Evolutionary conservation across 2,888 invertebrate genomes (phyloP), one percentile per base, ranked within the genome.

Genomic region (Buathra laborator): DNA sequence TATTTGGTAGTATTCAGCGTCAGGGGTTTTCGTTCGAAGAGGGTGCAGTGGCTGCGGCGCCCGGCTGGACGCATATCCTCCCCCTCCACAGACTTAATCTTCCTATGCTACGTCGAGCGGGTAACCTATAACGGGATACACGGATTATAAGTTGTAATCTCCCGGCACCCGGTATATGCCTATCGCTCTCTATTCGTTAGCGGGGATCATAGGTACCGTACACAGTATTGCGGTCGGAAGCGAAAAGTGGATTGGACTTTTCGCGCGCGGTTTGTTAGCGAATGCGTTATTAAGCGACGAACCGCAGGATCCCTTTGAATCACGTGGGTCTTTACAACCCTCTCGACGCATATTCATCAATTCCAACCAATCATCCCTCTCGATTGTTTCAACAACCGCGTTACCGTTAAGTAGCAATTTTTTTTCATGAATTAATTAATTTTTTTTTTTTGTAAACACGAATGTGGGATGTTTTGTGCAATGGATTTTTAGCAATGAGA

Each of bases 101-200:
- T 91, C 89, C 87, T 80, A 85, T 84, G 88, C 83, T 86, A 86
- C 84, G 87, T 82, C 87, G 89, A 84, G 89, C 87, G 87, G 89
- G 88, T 89, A 90, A 91, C 90, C 92, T 88, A 90, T 92, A 91
- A 92, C 90, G 89, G 88, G 91, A 91, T 91, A 87, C 79, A 75
- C 81, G 91, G 92, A 92, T 92, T 92, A 92, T 91, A 90, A 91
- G 90, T 92, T 91, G 92, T 92, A 92, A 92, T 89, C 92, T 88
- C 81, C 87, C 53, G 56, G 72, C 79, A 85, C 44, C 83, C 81
- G 51, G 64, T 56, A 24, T 37, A 53, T 51, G 12, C 76, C 72
- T 67, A 71, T 59, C 44, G 37, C 43, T 51, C 53, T 66, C 74
- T 43, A 83, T 90, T 88, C 83, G 88, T 89, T 89, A 87, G 87